A percentile compares a stretch with the other conserved stretches of the same genome.
phyloP scores from a whole-genome alignment of 1,140 invertebrate genomes.

The Musca vetustissima region DNA sequence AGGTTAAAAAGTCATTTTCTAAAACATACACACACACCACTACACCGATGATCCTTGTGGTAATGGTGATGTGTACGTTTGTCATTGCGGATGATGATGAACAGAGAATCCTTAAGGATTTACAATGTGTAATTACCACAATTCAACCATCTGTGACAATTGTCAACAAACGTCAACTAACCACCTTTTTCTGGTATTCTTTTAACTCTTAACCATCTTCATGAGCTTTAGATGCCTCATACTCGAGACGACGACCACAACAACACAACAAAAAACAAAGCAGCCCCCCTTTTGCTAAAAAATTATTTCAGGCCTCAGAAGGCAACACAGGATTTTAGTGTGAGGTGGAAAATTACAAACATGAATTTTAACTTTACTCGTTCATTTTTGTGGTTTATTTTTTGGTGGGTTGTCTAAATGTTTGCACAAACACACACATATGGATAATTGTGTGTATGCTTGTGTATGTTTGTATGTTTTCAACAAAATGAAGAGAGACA shows the following conservation, averaged over 20 bases:
- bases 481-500: neutral
- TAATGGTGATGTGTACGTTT: neutral
- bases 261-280: conserved; percentile 16
- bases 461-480: too few species aligned
- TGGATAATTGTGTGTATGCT: too few species aligned
- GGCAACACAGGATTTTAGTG: neutral
- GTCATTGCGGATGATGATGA: neutral
- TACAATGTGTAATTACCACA: conserved; percentile 56
- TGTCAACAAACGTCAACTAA: conserved; percentile 33
- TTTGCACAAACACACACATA: too few species aligned
- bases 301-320: too few species aligned
- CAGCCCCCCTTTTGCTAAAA: neutral
- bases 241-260: conserved; percentile 31
- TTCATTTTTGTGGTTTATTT: conserved; percentile 11
- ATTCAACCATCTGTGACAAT: conserved; percentile 57
- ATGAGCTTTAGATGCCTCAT: neutral
- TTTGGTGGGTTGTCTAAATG: neutral
- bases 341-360: conserved; percentile 33
- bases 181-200: conserved; percentile 7
- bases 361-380: conserved; percentile 56
- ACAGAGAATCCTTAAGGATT: conserved; percentile 52
- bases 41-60: neutral
- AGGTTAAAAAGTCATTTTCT: conserved; percentile 13
- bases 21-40: neutral
- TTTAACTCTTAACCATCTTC: conserved; percentile 3